Base-by-base conservation (phyloP, 2,888 invertebrate genomes). In the Eurytoma adleriae region DNA sequence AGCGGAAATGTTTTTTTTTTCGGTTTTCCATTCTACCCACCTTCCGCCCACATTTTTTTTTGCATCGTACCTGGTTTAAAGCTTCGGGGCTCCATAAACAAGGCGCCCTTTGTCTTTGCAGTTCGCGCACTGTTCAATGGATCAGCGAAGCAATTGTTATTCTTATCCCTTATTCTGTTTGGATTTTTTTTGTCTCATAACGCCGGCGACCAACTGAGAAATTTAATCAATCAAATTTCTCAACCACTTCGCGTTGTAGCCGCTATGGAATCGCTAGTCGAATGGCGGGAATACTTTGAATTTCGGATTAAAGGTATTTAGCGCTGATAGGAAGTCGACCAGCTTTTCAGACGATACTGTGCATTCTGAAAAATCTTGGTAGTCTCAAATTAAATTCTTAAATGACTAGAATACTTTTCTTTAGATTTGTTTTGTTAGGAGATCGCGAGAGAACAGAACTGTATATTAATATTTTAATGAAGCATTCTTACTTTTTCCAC, bases 161-260 rank as follows among this genome's bases (percentile, higher is more conserved):
- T 67, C 59, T 54, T 72, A 62, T 52, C 40, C 24, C 0, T n/a
- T 13, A 24, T 57, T 40, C 16, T 30, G 4, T 5, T 27, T 52
- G 16, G 12, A 4, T 64, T 27, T 52, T 59, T 50, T 52, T n/a
- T n/a, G n/a, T 59, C 2, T 24, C 12, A 30, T 68, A 50, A 24
- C n/a, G 40, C 56, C 16, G 10, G 30, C 62, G 62, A 20, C 69
- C 62, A 62, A 77, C 56, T 70, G 77, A 77, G 70, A 77, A 77
- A 77, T 77, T 77, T 77, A 77, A 77, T 77, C 70, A 77, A 77
- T 77, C 77, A 77, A 77, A 70, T 64, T 70, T 69, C 64, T 48
- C 13, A 50, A n/a, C 59, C 50, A 20, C 7, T n/a, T 30, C 30
- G 30, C 4, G 30, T 30, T 30, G 30, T 30, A 30, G 40, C 27